Conservation (phyloP, 2,888 invertebrate species). For the Oscheius sp. region DNA sequence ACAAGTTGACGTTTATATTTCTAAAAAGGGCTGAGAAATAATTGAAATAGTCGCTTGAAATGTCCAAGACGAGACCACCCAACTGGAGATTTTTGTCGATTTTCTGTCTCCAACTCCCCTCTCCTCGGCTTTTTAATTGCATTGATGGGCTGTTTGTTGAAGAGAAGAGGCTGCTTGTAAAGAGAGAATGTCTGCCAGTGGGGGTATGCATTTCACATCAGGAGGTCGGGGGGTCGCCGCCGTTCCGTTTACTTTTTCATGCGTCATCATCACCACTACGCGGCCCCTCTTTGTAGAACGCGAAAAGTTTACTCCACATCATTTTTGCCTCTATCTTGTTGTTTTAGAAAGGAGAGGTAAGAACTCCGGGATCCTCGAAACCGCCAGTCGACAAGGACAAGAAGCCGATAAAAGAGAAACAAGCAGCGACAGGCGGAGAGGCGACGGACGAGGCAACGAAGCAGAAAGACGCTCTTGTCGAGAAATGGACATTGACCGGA, state of each 20-base stretch:
- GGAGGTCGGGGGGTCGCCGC: background rate
- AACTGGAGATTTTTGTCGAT: no score
- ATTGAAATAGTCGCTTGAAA: no score
- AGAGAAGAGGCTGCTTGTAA: no score
- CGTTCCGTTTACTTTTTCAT: background rate
- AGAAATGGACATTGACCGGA: slow-evolving; percentile 1
- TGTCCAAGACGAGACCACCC: no score
- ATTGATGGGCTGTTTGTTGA: no score
- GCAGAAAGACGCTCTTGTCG: background rate
- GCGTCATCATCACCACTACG: background rate
- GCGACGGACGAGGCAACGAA: background rate
- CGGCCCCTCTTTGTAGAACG: background rate
- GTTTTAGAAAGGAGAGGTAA: background rate
- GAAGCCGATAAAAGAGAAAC: no score
- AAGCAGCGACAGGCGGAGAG: background rate
- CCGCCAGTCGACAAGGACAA: background rate
- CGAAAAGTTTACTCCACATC: background rate
- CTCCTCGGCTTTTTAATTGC: background rate
- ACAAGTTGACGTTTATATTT: no score
- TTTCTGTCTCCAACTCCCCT: background rate
- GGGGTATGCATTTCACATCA: slow-evolving; percentile 9
- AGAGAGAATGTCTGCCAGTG: background rate
- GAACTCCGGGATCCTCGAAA: background rate
- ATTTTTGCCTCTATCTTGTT: background rate
- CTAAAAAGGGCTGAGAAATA: no score